These are phyloP conservation scores for Montipora sp. DNA, from an alignment of 64 coral and sea anemone species.

Conservation along the genomic window DNA sequence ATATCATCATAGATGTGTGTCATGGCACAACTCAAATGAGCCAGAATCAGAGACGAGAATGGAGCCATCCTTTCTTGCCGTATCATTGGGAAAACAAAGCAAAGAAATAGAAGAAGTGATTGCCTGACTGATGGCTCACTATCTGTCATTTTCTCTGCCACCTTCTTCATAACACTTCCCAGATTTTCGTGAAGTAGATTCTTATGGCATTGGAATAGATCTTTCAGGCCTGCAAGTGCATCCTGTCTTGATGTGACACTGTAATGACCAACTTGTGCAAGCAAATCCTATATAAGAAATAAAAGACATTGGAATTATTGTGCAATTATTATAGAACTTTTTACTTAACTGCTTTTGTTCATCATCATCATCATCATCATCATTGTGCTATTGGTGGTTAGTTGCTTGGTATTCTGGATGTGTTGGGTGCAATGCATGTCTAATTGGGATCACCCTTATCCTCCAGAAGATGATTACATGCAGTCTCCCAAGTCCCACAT, in stretches of 20 bases:
- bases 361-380: too few relatives aligned
- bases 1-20: slow-evolving; percentile 91
- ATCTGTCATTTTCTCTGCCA: slow-evolving; percentile 81
- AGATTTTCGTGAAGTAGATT: slow-evolving; percentile 74
- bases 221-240: slow-evolving; percentile 80
- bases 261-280: slow-evolving; percentile 82
- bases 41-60: slow-evolving; percentile 75
- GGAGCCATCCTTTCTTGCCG: slow-evolving; percentile 75
- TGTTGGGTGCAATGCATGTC: too few relatives aligned
- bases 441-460: too few relatives aligned
- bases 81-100: slow-evolving; percentile 68
- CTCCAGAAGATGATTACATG: too few relatives aligned
- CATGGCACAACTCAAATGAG: slow-evolving; percentile 94
- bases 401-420: too few relatives aligned
- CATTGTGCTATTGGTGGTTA: too few relatives aligned
- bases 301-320: neutral
- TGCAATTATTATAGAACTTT: neutral
- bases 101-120: slow-evolving; percentile 78
- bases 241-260: slow-evolving; percentile 77
- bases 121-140: slow-evolving; percentile 78
- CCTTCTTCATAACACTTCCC: slow-evolving; percentile 54
- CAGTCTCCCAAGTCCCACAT: too few relatives aligned
- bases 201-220: slow-evolving; percentile 73
- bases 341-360: neutral
- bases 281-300: slow-evolving; percentile 62